phyloP scores from a whole-genome alignment of 1,140 invertebrate species.

The Listronotus bonariensis region DNA sequence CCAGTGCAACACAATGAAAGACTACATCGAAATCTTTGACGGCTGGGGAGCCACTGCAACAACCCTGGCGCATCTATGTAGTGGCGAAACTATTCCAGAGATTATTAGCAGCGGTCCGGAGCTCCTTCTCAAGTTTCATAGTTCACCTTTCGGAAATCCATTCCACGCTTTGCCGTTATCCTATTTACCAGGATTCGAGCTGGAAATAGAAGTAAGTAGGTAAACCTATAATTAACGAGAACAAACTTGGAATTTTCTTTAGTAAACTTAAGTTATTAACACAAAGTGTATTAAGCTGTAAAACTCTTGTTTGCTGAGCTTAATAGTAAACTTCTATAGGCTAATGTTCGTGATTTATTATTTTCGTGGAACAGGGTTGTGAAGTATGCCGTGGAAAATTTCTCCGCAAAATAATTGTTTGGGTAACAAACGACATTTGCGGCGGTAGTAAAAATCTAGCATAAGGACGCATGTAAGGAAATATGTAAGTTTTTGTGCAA shows the following conservation, averaged over 20 bases:
- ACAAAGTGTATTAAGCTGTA: too few species aligned
- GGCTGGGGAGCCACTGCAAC: constrained; percentile 73
- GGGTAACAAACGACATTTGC: not conserved
- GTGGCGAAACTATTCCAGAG: constrained; percentile 80
- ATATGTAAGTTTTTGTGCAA: too few species aligned
- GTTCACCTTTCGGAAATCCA: constrained; percentile 79
- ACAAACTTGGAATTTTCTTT: too few species aligned
- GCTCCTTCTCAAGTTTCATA: constrained; percentile 81
- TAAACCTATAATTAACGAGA: constrained; percentile 44
- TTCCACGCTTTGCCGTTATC: constrained; percentile 78
- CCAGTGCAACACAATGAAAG: constrained; percentile 79
- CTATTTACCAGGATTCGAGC: constrained; percentile 78
- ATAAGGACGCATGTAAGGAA: too few species aligned
- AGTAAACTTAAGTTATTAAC: too few species aligned
- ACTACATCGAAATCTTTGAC: constrained; percentile 82
- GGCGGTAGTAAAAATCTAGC: too few species aligned
- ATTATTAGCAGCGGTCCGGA: constrained; percentile 78
- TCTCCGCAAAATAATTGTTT: constrained; percentile 14
- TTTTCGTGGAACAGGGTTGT: too few species aligned
- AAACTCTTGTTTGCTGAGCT: too few species aligned
- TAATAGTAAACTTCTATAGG: too few species aligned
- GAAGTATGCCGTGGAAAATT: constrained; percentile 56
- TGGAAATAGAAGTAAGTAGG: constrained; percentile 63
- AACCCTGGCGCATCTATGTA: constrained; percentile 77
- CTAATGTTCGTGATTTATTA: too few species aligned